phyloP scores from a whole-genome alignment of 2,888 invertebrate genomes.

The Ectemnius cavifrons region DNA sequence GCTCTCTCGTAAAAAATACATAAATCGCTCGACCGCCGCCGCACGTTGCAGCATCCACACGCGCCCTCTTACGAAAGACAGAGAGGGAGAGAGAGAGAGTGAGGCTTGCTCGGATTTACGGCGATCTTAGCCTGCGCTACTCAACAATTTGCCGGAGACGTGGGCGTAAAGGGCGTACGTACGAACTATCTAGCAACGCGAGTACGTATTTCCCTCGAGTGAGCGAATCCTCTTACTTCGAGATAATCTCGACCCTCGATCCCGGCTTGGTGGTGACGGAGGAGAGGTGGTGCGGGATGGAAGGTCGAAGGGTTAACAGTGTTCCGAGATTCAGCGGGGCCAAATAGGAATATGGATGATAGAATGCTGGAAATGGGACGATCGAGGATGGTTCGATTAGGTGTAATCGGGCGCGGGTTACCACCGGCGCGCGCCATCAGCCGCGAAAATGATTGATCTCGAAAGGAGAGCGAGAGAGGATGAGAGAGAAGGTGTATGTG shows the following conservation, averaged over 20 bases:
- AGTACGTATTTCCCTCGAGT: not conserved
- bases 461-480: slow-evolving; percentile 28
- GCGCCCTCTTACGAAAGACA: too few species aligned
- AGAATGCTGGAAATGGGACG: slow-evolving; percentile 10
- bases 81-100: too few species aligned
- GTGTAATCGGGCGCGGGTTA: slow-evolving; percentile 21
- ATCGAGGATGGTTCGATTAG: slow-evolving; percentile 9
- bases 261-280: too few species aligned
- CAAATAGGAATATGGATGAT: too few species aligned
- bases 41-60: too few species aligned
- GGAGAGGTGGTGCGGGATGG: too few species aligned
- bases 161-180: slow-evolving; percentile 1
- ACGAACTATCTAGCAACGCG: not conserved
- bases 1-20: not conserved
- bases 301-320: too few species aligned
- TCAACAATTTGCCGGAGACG: not conserved
- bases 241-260: not conserved
- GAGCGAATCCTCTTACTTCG: not conserved
- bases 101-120: not conserved
- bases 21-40: not conserved
- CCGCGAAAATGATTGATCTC: slow-evolving; percentile 51
- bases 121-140: not conserved
- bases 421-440: not conserved
- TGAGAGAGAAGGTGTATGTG: slow-evolving; percentile 27
- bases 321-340: too few species aligned